Conservation (phyloP, 2,113 vertebrate genomes). For the Pseudopodoces humilis region DNA sequence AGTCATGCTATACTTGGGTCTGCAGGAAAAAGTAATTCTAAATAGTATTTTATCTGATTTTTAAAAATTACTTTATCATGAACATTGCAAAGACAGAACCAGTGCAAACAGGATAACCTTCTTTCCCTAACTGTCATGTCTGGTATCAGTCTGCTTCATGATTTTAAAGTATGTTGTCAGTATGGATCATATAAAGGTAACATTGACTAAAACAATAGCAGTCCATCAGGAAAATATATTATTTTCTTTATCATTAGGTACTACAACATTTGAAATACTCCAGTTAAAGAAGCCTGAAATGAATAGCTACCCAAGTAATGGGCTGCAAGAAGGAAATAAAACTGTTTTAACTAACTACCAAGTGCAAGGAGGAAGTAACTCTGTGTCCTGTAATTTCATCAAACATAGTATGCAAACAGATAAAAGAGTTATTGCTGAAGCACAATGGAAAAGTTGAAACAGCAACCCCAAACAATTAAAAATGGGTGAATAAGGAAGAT, state of each 20-base stretch:
- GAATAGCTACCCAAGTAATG: not conserved
- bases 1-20: not conserved
- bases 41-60: not conserved
- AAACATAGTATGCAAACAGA: not conserved
- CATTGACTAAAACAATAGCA: not conserved
- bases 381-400: not conserved
- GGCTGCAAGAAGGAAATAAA: not conserved
- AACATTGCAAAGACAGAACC: not conserved
- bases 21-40: not conserved
- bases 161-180: not conserved
- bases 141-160: not conserved
- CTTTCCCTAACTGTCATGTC: not conserved
- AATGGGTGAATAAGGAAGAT: not conserved
- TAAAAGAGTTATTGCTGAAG: not conserved
- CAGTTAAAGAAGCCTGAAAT: not conserved
- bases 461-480: not conserved
- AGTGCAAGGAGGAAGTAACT: not conserved
- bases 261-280: not conserved
- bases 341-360: not conserved
- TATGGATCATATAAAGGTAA: not conserved
- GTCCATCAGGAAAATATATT: not conserved
- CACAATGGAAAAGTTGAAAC: not conserved
- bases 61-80: not conserved
- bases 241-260: not conserved
- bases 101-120: not conserved